phyloP scores from a whole-genome alignment of 2,113 vertebrate genomes.

The Hippocampus zosterae region DNA sequence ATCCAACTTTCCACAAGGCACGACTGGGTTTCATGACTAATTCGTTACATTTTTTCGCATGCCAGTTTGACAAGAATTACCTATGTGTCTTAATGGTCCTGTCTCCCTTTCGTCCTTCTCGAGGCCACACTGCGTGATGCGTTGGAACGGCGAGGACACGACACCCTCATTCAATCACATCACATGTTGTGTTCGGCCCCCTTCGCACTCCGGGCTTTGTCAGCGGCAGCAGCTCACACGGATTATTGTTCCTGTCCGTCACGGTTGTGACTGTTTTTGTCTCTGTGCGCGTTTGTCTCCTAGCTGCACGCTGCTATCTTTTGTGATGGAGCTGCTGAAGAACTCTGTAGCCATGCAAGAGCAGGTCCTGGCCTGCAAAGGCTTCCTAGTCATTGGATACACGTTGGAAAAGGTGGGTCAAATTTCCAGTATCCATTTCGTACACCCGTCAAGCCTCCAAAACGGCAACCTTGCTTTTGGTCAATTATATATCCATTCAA shows the following conservation, averaged over 20 bases:
- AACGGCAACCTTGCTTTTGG: too few species aligned
- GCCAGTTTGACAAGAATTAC: background rate
- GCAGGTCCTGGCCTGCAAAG: slow-evolving; percentile 95
- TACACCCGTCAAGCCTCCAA: too few species aligned
- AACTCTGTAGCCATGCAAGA: slow-evolving; percentile 98
- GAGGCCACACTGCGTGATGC: slow-evolving; percentile 38
- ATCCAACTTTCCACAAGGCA: background rate
- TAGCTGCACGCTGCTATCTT: slow-evolving; percentile 91
- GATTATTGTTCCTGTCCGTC: slow-evolving; percentile 48
- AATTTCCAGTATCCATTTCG: background rate
- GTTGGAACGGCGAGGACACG: slow-evolving; percentile 38
- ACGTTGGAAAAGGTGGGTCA: slow-evolving; percentile 92
- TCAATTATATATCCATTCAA: too few species aligned
- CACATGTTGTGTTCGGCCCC: slow-evolving; percentile 40
- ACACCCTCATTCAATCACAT: slow-evolving; percentile 58
- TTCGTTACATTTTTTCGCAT: background rate
- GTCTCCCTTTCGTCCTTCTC: slow-evolving; percentile 16
- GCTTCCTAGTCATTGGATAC: slow-evolving; percentile 96
- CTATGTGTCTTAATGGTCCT: background rate
- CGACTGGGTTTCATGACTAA: background rate
- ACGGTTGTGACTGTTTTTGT: slow-evolving; percentile 15
- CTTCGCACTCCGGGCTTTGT: slow-evolving; percentile 50
- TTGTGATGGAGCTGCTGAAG: slow-evolving; percentile 96
- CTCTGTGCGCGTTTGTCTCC: slow-evolving; percentile 28
- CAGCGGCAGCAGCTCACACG: slow-evolving; percentile 51